A percentile compares a stretch with the other conserved stretches of the same genome.
These are phyloP conservation scores for Phenacoccus solenopsis DNA, from an alignment of 1,140 invertebrate species.

Conservation along the genomic window DNA sequence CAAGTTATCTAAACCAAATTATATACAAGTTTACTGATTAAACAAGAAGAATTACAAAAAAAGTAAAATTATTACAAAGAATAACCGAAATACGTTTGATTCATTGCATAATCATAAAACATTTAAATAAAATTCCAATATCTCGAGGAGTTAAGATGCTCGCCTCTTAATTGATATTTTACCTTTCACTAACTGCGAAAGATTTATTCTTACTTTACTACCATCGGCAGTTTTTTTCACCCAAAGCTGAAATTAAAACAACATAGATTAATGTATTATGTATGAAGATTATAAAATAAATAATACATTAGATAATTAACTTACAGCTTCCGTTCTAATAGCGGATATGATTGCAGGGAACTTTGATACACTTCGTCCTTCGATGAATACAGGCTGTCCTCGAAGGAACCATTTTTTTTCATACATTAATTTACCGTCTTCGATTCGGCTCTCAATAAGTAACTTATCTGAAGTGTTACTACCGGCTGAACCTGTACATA, in stretches of 20 bases:
- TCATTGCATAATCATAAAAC: too few species aligned
- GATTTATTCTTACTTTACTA: conserved; percentile 67
- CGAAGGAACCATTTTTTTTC: conserved; percentile 90
- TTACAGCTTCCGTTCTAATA: conserved; percentile 76
- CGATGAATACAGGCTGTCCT: conserved; percentile 82
- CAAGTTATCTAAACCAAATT: too few species aligned
- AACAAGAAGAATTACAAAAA: too few species aligned
- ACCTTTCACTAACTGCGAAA: conserved; percentile 69
- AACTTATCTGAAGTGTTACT: not conserved
- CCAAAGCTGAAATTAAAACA: conserved; percentile 58
- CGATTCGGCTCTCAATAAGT: not conserved
- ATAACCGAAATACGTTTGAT: too few species aligned
- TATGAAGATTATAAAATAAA: not conserved
- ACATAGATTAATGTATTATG: conserved; percentile 7
- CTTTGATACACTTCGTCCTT: conserved; percentile 67
- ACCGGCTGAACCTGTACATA: too few species aligned
- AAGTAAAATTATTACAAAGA: too few species aligned
- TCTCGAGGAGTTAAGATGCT: conserved; percentile 39
- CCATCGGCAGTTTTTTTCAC: conserved; percentile 73
- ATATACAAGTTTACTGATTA: too few species aligned
- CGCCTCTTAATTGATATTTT: conserved; percentile 77
- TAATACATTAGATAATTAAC: conserved; percentile 30
- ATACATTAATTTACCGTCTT: conserved; percentile 81
- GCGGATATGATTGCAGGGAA: conserved; percentile 77
- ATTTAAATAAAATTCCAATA: too few species aligned